These are phyloP conservation scores for Leptatherina wallacei DNA, from an alignment of 2,797 vertebrate species.

Conservation along the genomic window DNA sequence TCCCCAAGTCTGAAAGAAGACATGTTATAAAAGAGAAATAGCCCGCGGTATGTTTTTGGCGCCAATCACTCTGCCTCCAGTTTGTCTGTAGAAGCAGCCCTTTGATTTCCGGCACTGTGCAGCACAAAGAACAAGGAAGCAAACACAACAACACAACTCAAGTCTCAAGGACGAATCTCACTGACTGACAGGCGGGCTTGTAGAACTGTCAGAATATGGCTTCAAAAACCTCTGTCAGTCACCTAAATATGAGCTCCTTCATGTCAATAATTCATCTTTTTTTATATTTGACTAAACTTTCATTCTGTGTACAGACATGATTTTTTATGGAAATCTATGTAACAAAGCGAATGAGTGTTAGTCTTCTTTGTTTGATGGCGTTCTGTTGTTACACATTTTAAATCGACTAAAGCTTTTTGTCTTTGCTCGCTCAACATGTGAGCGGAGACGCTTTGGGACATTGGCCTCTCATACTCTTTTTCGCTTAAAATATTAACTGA, in stretches of 20 bases:
- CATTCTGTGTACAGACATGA: background rate
- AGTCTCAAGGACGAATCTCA: constrained; percentile 9
- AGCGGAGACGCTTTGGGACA: background rate
- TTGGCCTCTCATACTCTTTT: background rate
- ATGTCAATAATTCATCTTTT: background rate
- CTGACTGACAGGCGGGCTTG: background rate
- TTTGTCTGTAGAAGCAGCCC: constrained; percentile 12
- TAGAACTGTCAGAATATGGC: background rate
- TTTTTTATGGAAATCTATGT: background rate
- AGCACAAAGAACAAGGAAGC: constrained; percentile 31
- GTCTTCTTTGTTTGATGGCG: background rate
- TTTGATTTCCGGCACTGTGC: constrained; percentile 12
- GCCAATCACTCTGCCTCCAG: constrained; percentile 35
- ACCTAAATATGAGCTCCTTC: background rate
- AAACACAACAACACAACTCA: constrained; percentile 23
- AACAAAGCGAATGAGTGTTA: background rate
- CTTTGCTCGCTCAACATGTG: background rate
- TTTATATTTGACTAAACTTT: background rate
- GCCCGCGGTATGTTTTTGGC: background rate
- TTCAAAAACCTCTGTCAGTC: background rate
- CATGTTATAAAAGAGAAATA: background rate
- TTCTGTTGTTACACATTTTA: background rate
- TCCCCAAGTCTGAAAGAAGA: background rate
- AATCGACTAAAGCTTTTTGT: background rate
- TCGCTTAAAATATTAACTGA: constrained; percentile 11